phyloP scores from a whole-genome alignment of 2,888 invertebrate genomes.

The Rhodophaea formosa region DNA sequence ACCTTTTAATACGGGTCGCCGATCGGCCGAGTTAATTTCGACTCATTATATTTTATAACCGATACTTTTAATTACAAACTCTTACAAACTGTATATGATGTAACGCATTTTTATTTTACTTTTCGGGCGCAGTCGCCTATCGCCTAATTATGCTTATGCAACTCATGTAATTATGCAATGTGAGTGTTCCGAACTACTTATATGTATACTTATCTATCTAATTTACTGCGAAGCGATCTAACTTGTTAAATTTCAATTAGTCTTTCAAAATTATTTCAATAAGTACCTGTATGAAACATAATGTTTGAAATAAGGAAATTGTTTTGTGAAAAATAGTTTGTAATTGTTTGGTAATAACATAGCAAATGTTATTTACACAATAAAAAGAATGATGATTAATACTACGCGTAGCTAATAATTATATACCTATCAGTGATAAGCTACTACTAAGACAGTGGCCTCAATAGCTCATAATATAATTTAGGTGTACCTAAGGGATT shows the following conservation, averaged over 20 bases:
- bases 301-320: background rate
- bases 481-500: no score
- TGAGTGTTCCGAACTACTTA: slow-evolving; percentile 24
- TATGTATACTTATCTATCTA: slow-evolving; percentile 14
- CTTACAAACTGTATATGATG: slow-evolving; percentile 24
- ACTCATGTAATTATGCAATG: slow-evolving; percentile 23
- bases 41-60: slow-evolving; percentile 13
- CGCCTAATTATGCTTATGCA: slow-evolving; percentile 37
- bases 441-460: no score
- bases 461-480: no score
- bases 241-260: slow-evolving; percentile 10
- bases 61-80: slow-evolving; percentile 22
- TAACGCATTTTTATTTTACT: slow-evolving; percentile 28
- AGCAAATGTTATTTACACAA: no score
- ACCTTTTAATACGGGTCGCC: background rate
- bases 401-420: background rate
- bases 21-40: background rate
- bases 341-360: no score
- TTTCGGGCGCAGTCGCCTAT: slow-evolving; percentile 35
- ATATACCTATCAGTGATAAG: no score
- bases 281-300: background rate
- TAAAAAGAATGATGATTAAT: background rate
- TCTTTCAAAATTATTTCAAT: slow-evolving; percentile 6
- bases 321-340: background rate
- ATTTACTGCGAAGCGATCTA: slow-evolving; percentile 6